Conservation (phyloP, 2,797 vertebrate species). For the Galagoides demidoff region DNA sequence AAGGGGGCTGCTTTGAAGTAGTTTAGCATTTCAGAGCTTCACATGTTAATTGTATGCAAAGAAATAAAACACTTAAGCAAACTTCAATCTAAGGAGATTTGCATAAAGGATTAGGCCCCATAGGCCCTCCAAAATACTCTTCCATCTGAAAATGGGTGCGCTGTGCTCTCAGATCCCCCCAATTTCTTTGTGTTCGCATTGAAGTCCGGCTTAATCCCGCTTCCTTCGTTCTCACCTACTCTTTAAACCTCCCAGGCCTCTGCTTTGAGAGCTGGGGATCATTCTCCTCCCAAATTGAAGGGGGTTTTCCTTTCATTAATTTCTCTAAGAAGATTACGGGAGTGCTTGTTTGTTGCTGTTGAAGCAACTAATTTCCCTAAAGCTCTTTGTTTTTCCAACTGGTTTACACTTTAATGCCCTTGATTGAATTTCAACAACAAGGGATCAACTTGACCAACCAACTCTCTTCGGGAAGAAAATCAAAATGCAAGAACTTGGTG, state of each 20-base stretch:
- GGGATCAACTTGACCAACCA: slow-evolving; percentile 95
- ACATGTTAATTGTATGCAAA: slow-evolving; percentile 68
- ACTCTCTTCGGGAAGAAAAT: slow-evolving; percentile 83
- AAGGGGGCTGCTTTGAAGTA: slow-evolving; percentile 61
- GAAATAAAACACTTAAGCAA: slow-evolving; percentile 77
- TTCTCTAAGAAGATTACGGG: slow-evolving; percentile 99
- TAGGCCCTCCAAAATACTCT: slow-evolving; percentile 91
- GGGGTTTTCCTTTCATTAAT: slow-evolving; percentile 95
- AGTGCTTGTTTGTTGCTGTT: slow-evolving; percentile 98
- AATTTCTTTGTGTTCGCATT: slow-evolving; percentile 95
- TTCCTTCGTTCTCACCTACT: slow-evolving; percentile 96
- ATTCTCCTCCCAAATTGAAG: slow-evolving; percentile 87
- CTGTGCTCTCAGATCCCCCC: slow-evolving; percentile 92
- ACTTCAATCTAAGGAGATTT: slow-evolving; percentile 90
- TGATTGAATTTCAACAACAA: slow-evolving; percentile 96
- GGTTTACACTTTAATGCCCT: slow-evolving; percentile 99
- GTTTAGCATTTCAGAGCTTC: slow-evolving; percentile 64
- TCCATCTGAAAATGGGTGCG: slow-evolving; percentile 91
- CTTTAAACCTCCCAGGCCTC: slow-evolving; percentile 94
- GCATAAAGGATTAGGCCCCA: slow-evolving; percentile 91
- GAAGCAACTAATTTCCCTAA: slow-evolving; percentile 99
- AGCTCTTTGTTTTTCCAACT: slow-evolving; percentile 99
- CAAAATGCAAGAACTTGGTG: slow-evolving; percentile 78
- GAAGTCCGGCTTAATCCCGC: slow-evolving; percentile 94
- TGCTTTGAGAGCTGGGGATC: slow-evolving; percentile 91